phyloP scores from a whole-genome alignment of 2,888 invertebrate genomes.

The Phytoseiulus persimilis region DNA sequence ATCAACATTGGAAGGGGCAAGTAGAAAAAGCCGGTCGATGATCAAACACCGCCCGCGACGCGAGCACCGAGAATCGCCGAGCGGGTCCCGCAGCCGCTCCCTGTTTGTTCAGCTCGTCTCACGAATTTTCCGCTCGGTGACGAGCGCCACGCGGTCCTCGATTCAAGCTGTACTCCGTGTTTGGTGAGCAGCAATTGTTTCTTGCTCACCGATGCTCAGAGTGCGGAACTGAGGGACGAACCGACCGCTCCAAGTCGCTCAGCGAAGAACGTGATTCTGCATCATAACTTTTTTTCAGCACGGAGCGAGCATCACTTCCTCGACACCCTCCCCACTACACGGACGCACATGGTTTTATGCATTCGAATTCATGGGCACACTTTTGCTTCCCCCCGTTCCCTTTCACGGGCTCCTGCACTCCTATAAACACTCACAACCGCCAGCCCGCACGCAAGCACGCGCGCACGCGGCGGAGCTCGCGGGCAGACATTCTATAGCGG shows the following conservation, averaged over 20 bases:
- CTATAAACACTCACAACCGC: background rate
- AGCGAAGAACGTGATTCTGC: background rate
- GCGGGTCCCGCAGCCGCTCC: background rate
- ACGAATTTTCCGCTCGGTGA: background rate
- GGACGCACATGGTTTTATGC: background rate
- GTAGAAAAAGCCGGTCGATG: background rate
- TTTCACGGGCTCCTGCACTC: background rate
- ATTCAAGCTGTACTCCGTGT: background rate
- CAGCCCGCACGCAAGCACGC: background rate
- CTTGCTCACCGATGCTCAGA: background rate
- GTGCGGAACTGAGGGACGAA: background rate
- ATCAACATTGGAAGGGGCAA: background rate
- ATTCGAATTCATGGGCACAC: background rate
- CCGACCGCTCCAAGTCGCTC: background rate
- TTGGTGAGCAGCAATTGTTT: background rate
- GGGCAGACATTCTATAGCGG: background rate
- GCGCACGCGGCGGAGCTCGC: background rate
- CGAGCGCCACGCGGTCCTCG: background rate
- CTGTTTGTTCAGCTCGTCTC: background rate
- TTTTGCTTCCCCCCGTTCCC: background rate
- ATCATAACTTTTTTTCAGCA: background rate
- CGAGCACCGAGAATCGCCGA: background rate
- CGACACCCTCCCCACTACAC: background rate
- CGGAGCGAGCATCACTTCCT: background rate
- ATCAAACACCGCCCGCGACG: background rate